Percentiles rank a stretch among this genome's conserved stretches.
These are phyloP conservation scores for Heliconius ismenius DNA, from an alignment of 2,888 invertebrate species.

Conservation along the genomic window DNA sequence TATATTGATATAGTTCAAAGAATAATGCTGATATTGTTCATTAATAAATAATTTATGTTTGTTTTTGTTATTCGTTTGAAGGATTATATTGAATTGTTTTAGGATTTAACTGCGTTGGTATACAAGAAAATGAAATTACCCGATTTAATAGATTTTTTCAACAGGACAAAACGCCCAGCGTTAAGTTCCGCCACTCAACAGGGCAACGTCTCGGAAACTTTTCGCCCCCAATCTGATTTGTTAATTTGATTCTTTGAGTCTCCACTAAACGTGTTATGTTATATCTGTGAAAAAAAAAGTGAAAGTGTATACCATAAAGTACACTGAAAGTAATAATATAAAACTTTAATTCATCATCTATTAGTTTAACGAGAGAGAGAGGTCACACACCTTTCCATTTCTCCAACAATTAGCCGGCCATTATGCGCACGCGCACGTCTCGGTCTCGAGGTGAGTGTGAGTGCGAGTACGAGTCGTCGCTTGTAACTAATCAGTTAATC, in stretches of 20 bases:
- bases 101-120: no score
- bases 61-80: neutral
- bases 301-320: neutral
- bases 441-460: neutral
- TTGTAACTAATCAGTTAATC: conserved; percentile 1
- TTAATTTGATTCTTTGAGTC: no score
- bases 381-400: conserved; percentile 17
- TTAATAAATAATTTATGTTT: neutral
- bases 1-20: neutral
- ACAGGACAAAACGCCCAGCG: no score
- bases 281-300: neutral
- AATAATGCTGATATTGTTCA: neutral
- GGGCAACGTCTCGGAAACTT: no score
- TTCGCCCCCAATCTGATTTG: no score
- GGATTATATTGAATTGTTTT: neutral
- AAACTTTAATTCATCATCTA: neutral
- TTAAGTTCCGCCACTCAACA: no score
- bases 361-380: neutral
- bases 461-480: neutral
- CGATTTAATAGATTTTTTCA: no score
- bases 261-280: neutral
- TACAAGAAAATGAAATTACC: no score
- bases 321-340: neutral
- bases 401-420: neutral
- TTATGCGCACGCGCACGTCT: conserved; percentile 22